Evolutionary conservation across 1,140 invertebrate species (phyloP).

Genomic region (Drosophila tristis): DNA sequence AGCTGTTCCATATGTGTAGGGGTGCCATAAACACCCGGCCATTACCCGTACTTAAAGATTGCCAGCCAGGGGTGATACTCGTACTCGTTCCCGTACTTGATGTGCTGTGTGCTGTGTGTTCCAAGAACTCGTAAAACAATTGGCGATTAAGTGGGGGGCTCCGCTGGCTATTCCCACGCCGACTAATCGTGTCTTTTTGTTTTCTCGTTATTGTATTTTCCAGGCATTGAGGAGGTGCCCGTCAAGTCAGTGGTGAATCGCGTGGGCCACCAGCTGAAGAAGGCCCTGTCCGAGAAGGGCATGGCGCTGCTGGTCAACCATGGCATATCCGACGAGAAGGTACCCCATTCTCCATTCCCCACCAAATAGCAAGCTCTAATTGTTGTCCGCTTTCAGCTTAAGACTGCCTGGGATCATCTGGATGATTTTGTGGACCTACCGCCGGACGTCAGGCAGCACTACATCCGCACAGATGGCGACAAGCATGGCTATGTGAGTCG

Average conservation of each 20-base stretch:
- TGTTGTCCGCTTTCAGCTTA: conserved; percentile 85
- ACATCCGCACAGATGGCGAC: conserved; percentile 85
- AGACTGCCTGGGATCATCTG: conserved; percentile 87
- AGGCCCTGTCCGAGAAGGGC: conserved; percentile 88
- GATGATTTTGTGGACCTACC: conserved; percentile 89
- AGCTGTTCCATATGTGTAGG: conserved; percentile 16
- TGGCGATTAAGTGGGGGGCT: conserved; percentile 56
- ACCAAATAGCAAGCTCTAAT: neutral
- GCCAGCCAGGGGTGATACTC: conserved; percentile 8
- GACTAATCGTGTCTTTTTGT: conserved; percentile 15
- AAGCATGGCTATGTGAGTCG: conserved; percentile 87
- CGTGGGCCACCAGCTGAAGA: conserved; percentile 88
- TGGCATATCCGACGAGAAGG: conserved; percentile 90
- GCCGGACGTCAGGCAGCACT: conserved; percentile 86
- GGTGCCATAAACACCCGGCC: conserved; percentile 35
- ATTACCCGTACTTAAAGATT: conserved; percentile 41
- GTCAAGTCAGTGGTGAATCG: conserved; percentile 88
- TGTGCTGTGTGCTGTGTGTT: conserved; percentile 2
- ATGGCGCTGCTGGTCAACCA: conserved; percentile 90
- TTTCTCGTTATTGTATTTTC: conserved; percentile 55
- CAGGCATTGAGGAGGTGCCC: conserved; percentile 88
- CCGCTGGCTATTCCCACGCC: conserved; percentile 55
- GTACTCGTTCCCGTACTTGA: neutral
- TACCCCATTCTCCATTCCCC: conserved; percentile 66
- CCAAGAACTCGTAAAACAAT: conserved; percentile 56